Base-by-base conservation (phyloP, 2,797 vertebrate genomes). In the Enteromius afrohamiltoni region DNA sequence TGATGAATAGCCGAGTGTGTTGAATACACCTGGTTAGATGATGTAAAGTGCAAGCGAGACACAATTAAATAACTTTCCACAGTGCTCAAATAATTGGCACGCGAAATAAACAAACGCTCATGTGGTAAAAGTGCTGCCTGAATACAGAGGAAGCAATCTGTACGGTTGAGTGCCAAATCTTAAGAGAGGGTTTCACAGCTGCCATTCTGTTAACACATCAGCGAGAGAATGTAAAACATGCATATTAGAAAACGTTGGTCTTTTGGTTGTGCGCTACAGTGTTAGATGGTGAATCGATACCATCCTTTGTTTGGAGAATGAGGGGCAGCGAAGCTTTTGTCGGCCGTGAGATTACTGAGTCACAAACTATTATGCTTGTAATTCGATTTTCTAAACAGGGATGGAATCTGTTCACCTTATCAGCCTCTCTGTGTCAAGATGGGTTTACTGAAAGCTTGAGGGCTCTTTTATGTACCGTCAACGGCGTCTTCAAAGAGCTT, bases 81-180 rank as follows among this genome's bases (percentile, higher is more conserved):
- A 9, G 29, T 83, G n/a, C 77, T 83, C 16, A 83, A 69, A 64
- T 79, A 55, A 23, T 70, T 68, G 64, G 19, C n/a, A 4, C 49
- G 58, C 84, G 75, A 71, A 85, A 80, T 73, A 85, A 87, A 82
- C 79, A 87, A 40, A 67, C 3, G 19, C 65, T 45, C 21, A 34
- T 7, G 47, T 58, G 45, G 42, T 81, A 82, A 77, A 74, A 77
- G 53, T 16, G 2, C 37, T n/a, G 29, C 6, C 73, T 19, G 62
- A 87, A 60, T 37, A 17, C 7, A 55, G 4, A 29, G 0, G 19
- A 14, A 29, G 19, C 21, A n/a, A 37, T 34, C 29, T 40, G 14
- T 58, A 40, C 51, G 6, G 47, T 34, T n/a, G 53, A 51, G 10
- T 79, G 51, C 19, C 58, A 34, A 58, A 62, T 29, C 19, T 19